Evolutionary conservation across 2,888 invertebrate species (phyloP).

Genomic region (Parochlus steinenii): DNA sequence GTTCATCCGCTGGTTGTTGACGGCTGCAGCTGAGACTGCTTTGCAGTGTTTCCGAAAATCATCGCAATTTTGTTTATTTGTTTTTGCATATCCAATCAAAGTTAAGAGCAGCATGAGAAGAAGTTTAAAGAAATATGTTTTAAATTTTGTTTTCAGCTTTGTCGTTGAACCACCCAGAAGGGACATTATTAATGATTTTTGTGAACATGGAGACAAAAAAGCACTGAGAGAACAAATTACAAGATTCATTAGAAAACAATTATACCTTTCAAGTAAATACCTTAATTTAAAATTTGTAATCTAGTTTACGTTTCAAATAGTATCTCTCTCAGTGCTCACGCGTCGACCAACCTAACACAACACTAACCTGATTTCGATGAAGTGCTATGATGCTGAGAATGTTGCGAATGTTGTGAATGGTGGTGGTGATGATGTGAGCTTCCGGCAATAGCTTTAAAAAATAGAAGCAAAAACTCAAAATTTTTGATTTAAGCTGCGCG

Average conservation of each 20-base stretch:
- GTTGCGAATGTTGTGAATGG: too few species aligned
- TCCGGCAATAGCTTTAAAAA: conserved; percentile 2
- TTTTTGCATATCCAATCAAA: conserved; percentile 2
- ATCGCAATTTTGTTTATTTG: neutral
- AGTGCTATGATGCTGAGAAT: conserved; percentile 8
- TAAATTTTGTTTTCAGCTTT: too few species aligned
- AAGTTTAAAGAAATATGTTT: too few species aligned
- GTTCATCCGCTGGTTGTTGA: conserved; percentile 1
- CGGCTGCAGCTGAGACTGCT: conserved; percentile 1
- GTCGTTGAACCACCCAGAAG: too few species aligned
- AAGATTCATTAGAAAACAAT: neutral
- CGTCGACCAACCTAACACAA: too few species aligned
- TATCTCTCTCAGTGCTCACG: too few species aligned
- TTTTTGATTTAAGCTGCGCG: neutral
- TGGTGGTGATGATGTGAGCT: conserved; percentile 11
- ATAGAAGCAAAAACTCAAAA: neutral
- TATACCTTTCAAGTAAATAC: neutral
- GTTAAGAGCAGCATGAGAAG: too few species aligned
- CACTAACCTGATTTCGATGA: conserved; percentile 12
- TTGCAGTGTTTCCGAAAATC: conserved; percentile 6
- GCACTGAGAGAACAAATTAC: neutral
- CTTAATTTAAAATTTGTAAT: too few species aligned
- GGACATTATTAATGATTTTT: neutral
- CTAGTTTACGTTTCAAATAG: too few species aligned
- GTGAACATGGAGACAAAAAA: neutral